Evolutionary conservation across 2,113 vertebrate species (phyloP), one percentile per base, ranked within the genome.

Genomic region (Gavia stellata): DNA sequence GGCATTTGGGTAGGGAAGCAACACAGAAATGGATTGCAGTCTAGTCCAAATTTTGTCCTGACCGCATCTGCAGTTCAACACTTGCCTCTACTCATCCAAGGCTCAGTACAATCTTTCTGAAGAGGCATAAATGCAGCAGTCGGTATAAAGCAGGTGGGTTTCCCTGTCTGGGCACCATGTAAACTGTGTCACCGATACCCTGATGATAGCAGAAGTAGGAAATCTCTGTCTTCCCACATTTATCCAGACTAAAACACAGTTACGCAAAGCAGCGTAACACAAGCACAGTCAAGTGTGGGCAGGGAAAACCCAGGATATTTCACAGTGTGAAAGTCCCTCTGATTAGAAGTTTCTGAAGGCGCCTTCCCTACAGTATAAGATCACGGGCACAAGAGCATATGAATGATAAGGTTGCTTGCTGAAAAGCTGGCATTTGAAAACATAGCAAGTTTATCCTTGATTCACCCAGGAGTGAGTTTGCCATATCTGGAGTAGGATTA

Each of bases 191-290:
- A 81, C 65, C 18, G n/a, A 31, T 38, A 8, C 28, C 36, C 38
- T 5, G 4, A 25, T 45, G 19, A 0, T 67, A 66, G 55, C 73
- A n/a, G 61, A 74, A 74, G 33, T 8, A 26, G 84, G 81, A 79
- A 85, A 71, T 71, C 53, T 75, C 36, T 19, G 2, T 47, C 55
- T 81, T 95, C 80, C 94, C 70, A 31, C 47, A 26, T 91, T 47
- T 70, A 67, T 84, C 84, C n/a, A 1, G 33, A 21, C 56, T 44
- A 5, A 45, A 62, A 63, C 63, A 49, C 24, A 15, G 75, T 24
- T 91, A 74, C 84, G 94, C 96, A 95, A 96, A 96, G 68, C 93
- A 94, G 89, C 1, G 1, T 6, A 71, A 91, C n/a, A 55, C 33
- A 63, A 56, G 61, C 56, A 47, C 50, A 34, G 68, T 18, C 72